These are phyloP conservation scores for Caerostris darwini DNA, from an alignment of 1,140 invertebrate species.

Conservation along the genomic window DNA sequence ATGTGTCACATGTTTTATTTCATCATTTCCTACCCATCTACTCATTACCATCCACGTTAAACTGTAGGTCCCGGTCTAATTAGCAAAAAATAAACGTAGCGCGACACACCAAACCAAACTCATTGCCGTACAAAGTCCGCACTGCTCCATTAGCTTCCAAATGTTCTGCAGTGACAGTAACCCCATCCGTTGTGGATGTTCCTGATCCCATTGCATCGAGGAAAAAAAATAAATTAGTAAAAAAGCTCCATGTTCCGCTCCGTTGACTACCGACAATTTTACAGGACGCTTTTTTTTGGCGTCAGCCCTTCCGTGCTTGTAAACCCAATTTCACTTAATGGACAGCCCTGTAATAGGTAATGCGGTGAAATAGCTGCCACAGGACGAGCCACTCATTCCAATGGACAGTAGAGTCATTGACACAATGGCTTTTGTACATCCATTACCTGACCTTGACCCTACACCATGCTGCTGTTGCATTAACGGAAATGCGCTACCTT, in stretches of 20 bases:
- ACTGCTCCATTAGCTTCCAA: not conserved
- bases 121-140: too few species aligned
- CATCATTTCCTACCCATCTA: too few species aligned
- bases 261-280: not conserved
- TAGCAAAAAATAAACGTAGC: too few species aligned
- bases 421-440: constrained; percentile 43
- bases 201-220: not conserved
- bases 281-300: not conserved
- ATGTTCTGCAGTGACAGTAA: not conserved
- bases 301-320: not conserved
- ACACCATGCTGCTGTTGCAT: not conserved
- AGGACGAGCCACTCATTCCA: not conserved
- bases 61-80: too few species aligned
- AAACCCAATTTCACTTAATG: constrained; percentile 7
- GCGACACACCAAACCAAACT: too few species aligned
- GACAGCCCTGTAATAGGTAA: not conserved
- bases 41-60: too few species aligned
- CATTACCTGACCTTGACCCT: constrained; percentile 41
- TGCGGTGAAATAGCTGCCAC: not conserved
- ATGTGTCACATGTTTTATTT: too few species aligned
- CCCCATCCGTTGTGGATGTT: not conserved
- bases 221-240: not conserved
- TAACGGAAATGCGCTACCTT: not conserved
- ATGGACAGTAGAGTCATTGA: constrained; percentile 32
- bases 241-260: not conserved